Evolutionary conservation across 2,113 vertebrate genomes (phyloP).

Genomic region (Anoura caudifer): DNA sequence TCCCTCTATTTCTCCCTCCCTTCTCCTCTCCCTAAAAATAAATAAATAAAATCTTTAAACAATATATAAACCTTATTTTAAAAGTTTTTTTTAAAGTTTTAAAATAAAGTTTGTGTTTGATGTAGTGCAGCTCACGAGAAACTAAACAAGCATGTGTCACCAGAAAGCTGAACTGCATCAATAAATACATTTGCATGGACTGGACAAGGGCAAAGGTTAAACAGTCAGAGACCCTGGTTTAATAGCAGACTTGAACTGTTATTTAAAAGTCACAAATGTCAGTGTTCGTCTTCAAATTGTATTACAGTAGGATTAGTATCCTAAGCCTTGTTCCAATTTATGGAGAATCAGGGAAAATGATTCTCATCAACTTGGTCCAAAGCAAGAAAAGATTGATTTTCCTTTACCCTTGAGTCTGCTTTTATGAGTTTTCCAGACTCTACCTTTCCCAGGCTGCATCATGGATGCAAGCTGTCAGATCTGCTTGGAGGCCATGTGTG

Average conservation of each 20-base stretch:
- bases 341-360: conserved; percentile 71
- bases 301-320: conserved; percentile 75
- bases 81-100: not conserved
- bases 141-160: not conserved
- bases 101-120: not conserved
- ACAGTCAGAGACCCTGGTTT: conserved; percentile 68
- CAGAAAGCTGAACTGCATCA: conserved; percentile 30
- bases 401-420: conserved; percentile 63
- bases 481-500: conserved; percentile 57
- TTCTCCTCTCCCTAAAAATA: too few relatives aligned
- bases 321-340: conserved; percentile 76
- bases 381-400: conserved; percentile 74
- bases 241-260: conserved; percentile 68
- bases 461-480: conserved; percentile 51
- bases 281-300: conserved; percentile 72
- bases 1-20: too few relatives aligned
- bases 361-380: conserved; percentile 72
- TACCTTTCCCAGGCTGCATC: conserved; percentile 42
- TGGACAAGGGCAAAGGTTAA: conserved; percentile 64
- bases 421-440: conserved; percentile 76
- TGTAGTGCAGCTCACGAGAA: not conserved
- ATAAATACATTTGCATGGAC: conserved; percentile 46
- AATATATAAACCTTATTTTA: not conserved
- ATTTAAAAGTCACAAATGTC: conserved; percentile 74
- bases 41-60: too few relatives aligned